Percentiles rank a stretch among this genome's conserved stretches.
Conservation (phyloP, 2,113 vertebrate genomes). For the Oophaga pumilio region DNA sequence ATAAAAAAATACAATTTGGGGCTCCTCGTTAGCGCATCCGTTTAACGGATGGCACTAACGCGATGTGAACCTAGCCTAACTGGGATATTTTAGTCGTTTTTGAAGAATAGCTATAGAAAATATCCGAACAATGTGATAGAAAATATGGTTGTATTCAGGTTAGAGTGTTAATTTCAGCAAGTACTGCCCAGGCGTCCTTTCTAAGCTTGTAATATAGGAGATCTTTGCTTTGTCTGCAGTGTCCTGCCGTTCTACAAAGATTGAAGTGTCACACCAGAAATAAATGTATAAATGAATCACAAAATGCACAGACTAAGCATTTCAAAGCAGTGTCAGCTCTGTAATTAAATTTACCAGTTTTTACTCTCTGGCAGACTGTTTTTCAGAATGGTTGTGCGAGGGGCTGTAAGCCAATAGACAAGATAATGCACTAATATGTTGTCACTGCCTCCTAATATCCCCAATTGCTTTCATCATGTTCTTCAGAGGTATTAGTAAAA, state of each 20-base stretch:
- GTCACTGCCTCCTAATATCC: slow-evolving; percentile 13
- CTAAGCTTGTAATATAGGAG: neutral
- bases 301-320: neutral
- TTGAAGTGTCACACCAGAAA: neutral
- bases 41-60: too few relatives aligned
- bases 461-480: slow-evolving; percentile 33
- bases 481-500: slow-evolving; percentile 39
- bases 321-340: neutral
- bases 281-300: neutral
- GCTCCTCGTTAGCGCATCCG: too few relatives aligned
- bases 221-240: neutral
- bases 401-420: neutral
- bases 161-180: neutral
- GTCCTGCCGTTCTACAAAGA: neutral
- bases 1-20: too few relatives aligned
- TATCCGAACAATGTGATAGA: neutral
- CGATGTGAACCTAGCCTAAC: too few relatives aligned
- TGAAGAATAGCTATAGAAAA: neutral
- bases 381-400: neutral
- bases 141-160: neutral
- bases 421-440: slow-evolving; percentile 6
- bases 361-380: neutral
- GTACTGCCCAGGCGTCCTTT: neutral
- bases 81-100: neutral
- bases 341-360: slow-evolving; percentile 4